A percentile compares a stretch with the other conserved stretches of the same genome.
Conservation (phyloP, 2,797 vertebrate species). For the Rhinophrynus dorsalis region DNA sequence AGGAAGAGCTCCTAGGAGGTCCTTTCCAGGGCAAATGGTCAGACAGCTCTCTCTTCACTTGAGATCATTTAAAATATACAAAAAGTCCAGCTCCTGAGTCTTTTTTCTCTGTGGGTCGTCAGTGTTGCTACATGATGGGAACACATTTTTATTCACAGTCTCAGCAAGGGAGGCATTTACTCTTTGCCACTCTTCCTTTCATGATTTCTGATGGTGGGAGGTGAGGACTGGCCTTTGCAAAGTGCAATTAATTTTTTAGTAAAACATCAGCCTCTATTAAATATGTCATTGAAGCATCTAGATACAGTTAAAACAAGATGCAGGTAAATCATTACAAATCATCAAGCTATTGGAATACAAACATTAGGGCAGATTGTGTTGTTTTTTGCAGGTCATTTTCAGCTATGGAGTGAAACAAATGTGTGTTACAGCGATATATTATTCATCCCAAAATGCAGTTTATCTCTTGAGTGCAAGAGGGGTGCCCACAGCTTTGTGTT, state of each 20-base stretch:
- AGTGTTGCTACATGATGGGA: constrained; percentile 51
- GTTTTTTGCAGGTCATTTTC: too few relatives aligned
- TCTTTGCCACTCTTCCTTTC: constrained; percentile 46
- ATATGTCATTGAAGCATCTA: constrained; percentile 44
- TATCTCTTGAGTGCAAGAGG: too few relatives aligned
- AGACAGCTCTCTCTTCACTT: constrained; percentile 48
- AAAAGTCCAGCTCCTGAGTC: constrained; percentile 4
- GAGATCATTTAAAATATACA: constrained; percentile 2
- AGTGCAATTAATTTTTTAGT: constrained; percentile 36
- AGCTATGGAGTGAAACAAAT: too few relatives aligned
- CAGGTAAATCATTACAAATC: constrained; percentile 10
- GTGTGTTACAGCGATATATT: too few relatives aligned
- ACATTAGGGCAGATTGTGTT: too few relatives aligned
- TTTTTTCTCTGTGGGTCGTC: constrained; percentile 17
- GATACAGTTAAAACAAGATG: constrained; percentile 35
- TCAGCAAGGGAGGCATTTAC: constrained; percentile 22
- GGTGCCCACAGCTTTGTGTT: too few relatives aligned
- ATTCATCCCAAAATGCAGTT: too few relatives aligned
- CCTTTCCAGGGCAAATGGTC: constrained; percentile 37
- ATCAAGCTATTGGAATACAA: too few relatives aligned
- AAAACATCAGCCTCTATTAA: constrained; percentile 47
- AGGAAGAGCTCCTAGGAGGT: constrained; percentile 32
- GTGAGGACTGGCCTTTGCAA: constrained; percentile 46
- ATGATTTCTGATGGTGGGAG: constrained; percentile 45
- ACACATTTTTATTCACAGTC: constrained; percentile 44